Base-by-base conservation (phyloP, 2,888 invertebrate species). In the Trachelus tabidus region DNA sequence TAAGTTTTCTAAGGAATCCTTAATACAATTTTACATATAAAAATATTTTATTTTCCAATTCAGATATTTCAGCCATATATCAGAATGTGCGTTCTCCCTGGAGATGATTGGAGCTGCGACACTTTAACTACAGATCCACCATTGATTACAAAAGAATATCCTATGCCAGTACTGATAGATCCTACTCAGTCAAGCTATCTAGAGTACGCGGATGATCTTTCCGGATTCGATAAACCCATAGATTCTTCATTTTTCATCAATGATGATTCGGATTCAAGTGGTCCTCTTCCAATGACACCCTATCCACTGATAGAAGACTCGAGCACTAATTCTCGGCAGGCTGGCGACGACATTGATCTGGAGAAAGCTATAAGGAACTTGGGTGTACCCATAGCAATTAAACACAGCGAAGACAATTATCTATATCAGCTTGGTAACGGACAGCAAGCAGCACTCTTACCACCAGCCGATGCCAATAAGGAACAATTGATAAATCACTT, bases 51-150 rank as follows among this genome's bases (percentile, higher is more conserved):
- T 71, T 77, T 74, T 78, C 30, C 71, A 71, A 33, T 79, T 34
- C 77, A 90, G 90, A 84, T 90, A 30, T 90, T 89, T 74, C 87
- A 90, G 73, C 89, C 90, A 1, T 85, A 88, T 80, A 81, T 90
- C 31, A 84, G 87, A 79, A 86, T 88, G 30, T 90, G 90, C 56
- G 88, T 90, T 40, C 81, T 89, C 23, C 88, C 90, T 23, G 86
- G 88, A 33, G 87, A 89, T 76, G 80, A 84, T n/a, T 88, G 87
- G 87, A 83, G 82, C 1, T 90, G 90, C 73, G 84, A 87, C 37
- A 80, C 80, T 15, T 56, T 23, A 23, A 35, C 80, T 34, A 79
- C 81, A 15, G 82, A 77, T 68, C 40, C 34, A 69, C 81, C 34
- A 34, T 4, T 82, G 33, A 69, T 77, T 69, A 82, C 80, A 11